Conservation (phyloP, 2,113 vertebrate species). For the Callorhinus ursinus region DNA sequence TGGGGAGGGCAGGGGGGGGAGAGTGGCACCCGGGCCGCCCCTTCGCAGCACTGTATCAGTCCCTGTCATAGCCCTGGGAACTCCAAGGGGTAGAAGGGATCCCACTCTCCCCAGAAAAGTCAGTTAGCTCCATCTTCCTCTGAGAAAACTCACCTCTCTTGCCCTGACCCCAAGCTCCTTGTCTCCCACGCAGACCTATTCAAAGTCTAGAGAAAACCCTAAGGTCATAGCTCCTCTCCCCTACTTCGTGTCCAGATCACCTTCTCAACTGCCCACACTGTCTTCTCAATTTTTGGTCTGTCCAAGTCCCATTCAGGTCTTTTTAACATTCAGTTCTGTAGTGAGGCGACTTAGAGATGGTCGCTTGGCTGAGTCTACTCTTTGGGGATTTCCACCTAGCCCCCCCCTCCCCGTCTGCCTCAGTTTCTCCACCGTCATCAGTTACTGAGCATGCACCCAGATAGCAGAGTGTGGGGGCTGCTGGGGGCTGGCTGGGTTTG, state of each 20-base stretch:
- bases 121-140: neutral
- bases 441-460: neutral
- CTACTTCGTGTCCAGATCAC: rapidly evolving
- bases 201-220: neutral
- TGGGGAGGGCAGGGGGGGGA: neutral
- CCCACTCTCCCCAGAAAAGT: neutral
- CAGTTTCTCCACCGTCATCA: neutral
- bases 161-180: neutral
- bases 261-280: neutral
- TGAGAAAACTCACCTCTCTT: neutral
- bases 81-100: neutral
- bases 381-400: neutral
- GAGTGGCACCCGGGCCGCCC: neutral
- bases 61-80: neutral
- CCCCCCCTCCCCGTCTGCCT: neutral
- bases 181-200: neutral
- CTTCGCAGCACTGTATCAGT: neutral
- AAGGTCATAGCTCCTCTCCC: neutral
- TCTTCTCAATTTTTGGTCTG: neutral
- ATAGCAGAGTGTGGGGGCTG: neutral
- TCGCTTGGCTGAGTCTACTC: neutral
- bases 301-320: neutral
- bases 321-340: neutral
- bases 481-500: neutral
- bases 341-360: neutral